Conservation (phyloP, 2,113 vertebrate species). For the Cranoglanis bouderius region DNA sequence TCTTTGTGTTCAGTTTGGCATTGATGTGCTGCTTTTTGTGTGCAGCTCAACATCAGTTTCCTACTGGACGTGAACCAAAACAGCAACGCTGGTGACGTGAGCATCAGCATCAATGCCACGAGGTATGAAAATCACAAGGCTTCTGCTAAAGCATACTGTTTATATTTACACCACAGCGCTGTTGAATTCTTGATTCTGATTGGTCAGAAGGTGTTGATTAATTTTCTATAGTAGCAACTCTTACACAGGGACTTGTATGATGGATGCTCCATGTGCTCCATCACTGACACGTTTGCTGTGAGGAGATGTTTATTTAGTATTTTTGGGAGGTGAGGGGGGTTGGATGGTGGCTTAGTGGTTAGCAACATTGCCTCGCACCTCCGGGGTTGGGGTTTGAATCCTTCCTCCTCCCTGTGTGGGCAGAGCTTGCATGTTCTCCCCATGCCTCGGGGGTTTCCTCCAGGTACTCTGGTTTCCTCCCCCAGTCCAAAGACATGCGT, state of each 20-base stretch:
- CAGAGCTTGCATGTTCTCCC: no score
- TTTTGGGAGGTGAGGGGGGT: not conserved
- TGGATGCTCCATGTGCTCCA: not conserved
- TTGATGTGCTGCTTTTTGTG: slow-evolving; percentile 29
- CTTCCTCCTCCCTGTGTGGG: no score
- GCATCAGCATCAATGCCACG: slow-evolving; percentile 77
- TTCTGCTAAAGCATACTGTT: not conserved
- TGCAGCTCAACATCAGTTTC: slow-evolving; percentile 86
- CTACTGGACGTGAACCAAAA: slow-evolving; percentile 86
- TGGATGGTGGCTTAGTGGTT: no score
- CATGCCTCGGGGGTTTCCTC: no score
- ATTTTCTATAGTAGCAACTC: not conserved
- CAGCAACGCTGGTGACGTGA: slow-evolving; percentile 80
- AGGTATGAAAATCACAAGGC: slow-evolving; percentile 70
- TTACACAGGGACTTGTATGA: not conserved
- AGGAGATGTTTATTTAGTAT: not conserved
- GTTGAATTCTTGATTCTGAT: not conserved
- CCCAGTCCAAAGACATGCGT: no score
- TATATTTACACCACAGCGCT: not conserved
- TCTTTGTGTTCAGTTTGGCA: not conserved
- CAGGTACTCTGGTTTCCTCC: no score
- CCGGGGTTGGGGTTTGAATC: no score
- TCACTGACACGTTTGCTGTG: not conserved
- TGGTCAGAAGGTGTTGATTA: not conserved
- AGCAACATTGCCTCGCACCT: no score